A percentile compares a stretch with the other conserved stretches of the same genome.
Evolutionary conservation across 2,888 invertebrate genomes (phyloP).

Genomic region (Gandaritis pyraliata): DNA sequence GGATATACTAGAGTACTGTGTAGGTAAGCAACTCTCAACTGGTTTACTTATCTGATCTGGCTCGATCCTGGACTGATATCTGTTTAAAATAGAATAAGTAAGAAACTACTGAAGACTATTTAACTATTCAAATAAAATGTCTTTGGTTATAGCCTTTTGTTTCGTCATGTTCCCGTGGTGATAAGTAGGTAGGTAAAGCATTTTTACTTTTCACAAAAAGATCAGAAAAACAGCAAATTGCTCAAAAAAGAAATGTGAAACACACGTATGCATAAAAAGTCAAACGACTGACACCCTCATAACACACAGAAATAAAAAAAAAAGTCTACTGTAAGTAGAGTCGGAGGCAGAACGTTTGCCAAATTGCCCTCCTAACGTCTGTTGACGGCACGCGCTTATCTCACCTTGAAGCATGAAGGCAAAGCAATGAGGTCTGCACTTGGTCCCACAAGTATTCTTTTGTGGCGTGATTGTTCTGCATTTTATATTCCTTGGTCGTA

Average conservation of each 20-base stretch:
- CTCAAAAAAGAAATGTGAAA: slow-evolving; percentile 1
- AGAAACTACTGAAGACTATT: neutral
- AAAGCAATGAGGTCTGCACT: slow-evolving; percentile 34
- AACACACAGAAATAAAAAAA: slow-evolving; percentile 31
- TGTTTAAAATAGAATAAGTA: neutral
- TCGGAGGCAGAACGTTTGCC: slow-evolving; percentile 37
- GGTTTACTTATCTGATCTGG: slow-evolving; percentile 26
- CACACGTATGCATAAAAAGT: slow-evolving; percentile 13
- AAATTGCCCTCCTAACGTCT: slow-evolving; percentile 44
- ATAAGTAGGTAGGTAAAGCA: neutral
- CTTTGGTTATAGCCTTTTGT: too few species aligned
- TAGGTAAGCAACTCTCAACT: slow-evolving; percentile 21
- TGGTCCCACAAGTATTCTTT: slow-evolving; percentile 33
- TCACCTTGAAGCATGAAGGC: slow-evolving; percentile 34
- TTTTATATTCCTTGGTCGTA: slow-evolving; percentile 39
- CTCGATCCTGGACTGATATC: slow-evolving; percentile 13
- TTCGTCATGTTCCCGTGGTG: neutral
- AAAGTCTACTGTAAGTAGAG: slow-evolving; percentile 28
- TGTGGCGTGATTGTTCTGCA: slow-evolving; percentile 43
- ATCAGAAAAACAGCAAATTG: neutral
- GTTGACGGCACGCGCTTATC: slow-evolving; percentile 41
- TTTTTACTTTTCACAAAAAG: neutral
- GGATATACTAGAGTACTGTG: neutral
- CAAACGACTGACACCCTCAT: slow-evolving; percentile 28
- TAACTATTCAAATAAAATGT: neutral